These are phyloP conservation scores for Furcifer pardalis DNA, from an alignment of 2,797 vertebrate genomes.

Conservation along the genomic window DNA sequence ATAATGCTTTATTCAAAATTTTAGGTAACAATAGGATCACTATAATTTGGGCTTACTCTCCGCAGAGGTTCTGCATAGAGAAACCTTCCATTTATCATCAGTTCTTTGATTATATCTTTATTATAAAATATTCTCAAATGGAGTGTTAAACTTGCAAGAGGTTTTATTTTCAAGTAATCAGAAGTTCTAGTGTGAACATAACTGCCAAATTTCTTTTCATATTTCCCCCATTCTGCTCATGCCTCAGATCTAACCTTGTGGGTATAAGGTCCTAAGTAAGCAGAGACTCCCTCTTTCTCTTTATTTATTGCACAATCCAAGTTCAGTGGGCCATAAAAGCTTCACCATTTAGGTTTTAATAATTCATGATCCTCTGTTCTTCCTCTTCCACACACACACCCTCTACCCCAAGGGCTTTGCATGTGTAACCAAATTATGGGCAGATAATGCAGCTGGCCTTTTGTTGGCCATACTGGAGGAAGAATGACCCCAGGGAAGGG, in stretches of 20 bases:
- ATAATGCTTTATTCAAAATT: too few relatives aligned
- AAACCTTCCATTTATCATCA: constrained; percentile 22
- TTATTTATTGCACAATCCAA: constrained; percentile 65
- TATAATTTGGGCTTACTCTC: accelerated
- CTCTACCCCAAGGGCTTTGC: constrained; percentile 6
- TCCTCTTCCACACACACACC: constrained; percentile 45
- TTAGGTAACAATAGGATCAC: neutral
- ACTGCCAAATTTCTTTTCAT: constrained; percentile 27
- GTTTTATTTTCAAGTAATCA: constrained; percentile 23
- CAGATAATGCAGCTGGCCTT: constrained; percentile 57
- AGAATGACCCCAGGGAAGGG: constrained; percentile 19
- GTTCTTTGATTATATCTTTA: neutral
- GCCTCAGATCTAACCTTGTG: constrained; percentile 37
- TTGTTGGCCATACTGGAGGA: constrained; percentile 46
- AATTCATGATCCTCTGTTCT: constrained; percentile 67
- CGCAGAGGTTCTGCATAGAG: neutral
- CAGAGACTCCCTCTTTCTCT: constrained; percentile 66
- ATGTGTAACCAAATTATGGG: constrained; percentile 28
- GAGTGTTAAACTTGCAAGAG: constrained; percentile 21
- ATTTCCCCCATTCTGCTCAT: constrained; percentile 26
- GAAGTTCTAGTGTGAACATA: neutral
- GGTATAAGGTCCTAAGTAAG: constrained; percentile 57
- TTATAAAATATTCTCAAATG: neutral
- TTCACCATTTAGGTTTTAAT: constrained; percentile 70
- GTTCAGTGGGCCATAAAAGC: constrained; percentile 71